Conservation (phyloP, 2,113 vertebrate species). For the Ranitomeya variabilis region DNA sequence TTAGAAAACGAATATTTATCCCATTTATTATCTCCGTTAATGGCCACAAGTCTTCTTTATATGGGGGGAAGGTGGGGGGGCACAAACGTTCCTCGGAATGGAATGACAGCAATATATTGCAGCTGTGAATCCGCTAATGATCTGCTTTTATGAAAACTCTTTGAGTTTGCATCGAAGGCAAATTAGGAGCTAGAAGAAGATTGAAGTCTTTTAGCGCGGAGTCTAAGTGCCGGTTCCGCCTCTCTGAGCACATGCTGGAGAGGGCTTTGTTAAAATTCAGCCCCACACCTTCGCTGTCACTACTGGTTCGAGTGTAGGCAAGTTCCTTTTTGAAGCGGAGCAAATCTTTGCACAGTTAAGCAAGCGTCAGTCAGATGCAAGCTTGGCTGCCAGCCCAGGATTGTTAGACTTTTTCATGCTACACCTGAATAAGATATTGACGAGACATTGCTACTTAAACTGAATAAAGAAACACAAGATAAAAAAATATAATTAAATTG, state of each 20-base stretch:
- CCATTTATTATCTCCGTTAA: constrained; percentile 40
- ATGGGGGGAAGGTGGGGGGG: neutral
- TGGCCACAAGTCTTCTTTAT: constrained; percentile 16
- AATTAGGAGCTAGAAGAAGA: constrained; percentile 62
- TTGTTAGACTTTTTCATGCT: constrained; percentile 67
- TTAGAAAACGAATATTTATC: constrained; percentile 14
- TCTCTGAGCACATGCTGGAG: constrained; percentile 71
- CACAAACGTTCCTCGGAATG: constrained; percentile 13
- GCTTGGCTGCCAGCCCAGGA: constrained; percentile 70
- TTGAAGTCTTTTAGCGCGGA: constrained; percentile 69
- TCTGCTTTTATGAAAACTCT: constrained; percentile 63
- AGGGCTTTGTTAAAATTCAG: constrained; percentile 69
- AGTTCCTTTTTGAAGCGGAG: constrained; percentile 70
- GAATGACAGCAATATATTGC: constrained; percentile 40
- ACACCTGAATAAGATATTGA: constrained; percentile 77
- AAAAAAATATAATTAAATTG: constrained; percentile 62
- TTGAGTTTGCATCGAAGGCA: constrained; percentile 62
- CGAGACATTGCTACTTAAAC: constrained; percentile 66
- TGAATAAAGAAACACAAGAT: constrained; percentile 61
- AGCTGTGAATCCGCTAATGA: constrained; percentile 60
- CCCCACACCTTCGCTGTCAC: constrained; percentile 68
- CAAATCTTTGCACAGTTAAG: constrained; percentile 78
- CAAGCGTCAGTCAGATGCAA: constrained; percentile 69
- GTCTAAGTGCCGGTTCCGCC: constrained; percentile 68
- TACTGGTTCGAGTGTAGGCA: constrained; percentile 63